These are phyloP conservation scores for Pituophis catenifer DNA, from an alignment of 2,113 vertebrate species.

Conservation along the genomic window DNA sequence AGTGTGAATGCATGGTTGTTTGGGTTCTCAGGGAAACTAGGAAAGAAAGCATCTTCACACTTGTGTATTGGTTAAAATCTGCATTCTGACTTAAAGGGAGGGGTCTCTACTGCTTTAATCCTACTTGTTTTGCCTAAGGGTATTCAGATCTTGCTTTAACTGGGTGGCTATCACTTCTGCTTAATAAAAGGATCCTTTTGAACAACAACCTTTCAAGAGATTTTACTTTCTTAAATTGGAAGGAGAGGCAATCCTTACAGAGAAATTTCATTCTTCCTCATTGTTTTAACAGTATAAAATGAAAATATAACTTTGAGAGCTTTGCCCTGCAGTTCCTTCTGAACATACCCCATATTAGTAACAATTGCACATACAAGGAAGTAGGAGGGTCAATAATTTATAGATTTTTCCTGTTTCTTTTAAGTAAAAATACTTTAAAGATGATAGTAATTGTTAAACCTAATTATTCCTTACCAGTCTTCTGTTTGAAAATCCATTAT, in stretches of 20 bases:
- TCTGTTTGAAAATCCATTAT: background rate
- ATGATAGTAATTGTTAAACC: background rate
- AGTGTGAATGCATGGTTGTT: too few species aligned
- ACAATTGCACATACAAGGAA: background rate
- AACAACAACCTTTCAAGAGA: too few species aligned
- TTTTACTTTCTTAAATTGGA: too few species aligned
- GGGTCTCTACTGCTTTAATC: too few species aligned
- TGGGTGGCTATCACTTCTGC: too few species aligned
- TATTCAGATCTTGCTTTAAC: too few species aligned
- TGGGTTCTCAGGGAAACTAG: too few species aligned
- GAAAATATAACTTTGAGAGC: background rate
- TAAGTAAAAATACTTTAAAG: background rate
- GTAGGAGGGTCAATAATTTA: constrained; percentile 8
- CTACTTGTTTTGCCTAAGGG: too few species aligned
- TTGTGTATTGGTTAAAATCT: too few species aligned
- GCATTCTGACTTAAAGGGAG: too few species aligned
- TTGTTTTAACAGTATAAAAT: background rate
- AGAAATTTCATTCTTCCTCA: background rate
- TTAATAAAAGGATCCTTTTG: too few species aligned
- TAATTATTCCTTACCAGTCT: background rate
- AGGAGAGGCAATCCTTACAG: background rate
- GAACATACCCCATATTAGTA: background rate
- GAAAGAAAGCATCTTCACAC: too few species aligned
- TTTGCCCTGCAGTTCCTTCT: background rate
- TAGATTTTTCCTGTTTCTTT: background rate